Conservation (phyloP, 2,797 vertebrate species). For the Liasis olivaceus region DNA sequence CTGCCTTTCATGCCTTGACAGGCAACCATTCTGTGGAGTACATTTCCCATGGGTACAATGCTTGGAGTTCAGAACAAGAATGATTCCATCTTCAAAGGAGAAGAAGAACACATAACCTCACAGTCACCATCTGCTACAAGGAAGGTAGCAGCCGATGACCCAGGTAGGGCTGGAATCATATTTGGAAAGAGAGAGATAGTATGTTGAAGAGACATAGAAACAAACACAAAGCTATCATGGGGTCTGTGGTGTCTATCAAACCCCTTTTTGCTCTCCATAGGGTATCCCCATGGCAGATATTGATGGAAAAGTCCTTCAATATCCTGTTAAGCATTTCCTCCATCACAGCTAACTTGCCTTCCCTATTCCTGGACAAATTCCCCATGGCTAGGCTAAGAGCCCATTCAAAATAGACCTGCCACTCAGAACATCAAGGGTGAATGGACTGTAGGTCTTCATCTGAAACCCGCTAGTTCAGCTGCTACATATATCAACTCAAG, state of each 20-base stretch:
- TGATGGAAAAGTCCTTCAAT: background rate
- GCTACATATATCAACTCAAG: background rate
- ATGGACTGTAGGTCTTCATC: background rate
- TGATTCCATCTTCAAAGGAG: slow-evolving; percentile 3
- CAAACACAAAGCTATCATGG: background rate
- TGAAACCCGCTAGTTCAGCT: background rate
- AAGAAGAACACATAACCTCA: background rate
- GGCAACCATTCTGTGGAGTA: background rate
- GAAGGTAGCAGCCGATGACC: background rate
- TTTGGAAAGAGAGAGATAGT: background rate
- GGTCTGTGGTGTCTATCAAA: background rate
- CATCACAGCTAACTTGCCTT: background rate
- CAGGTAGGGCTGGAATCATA: background rate
- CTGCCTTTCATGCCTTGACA: background rate
- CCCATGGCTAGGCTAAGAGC: background rate
- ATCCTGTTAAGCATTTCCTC: background rate
- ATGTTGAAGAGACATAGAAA: background rate
- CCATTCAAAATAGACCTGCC: background rate
- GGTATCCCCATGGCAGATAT: background rate
- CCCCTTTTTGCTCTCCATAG: background rate
- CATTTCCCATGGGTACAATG: background rate
- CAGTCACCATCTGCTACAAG: background rate
- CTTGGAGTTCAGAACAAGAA: background rate
- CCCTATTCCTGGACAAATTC: background rate
- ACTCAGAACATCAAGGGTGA: background rate